Evolutionary conservation across 2,888 invertebrate species (phyloP).

Genomic region (Heliconius cydno): DNA sequence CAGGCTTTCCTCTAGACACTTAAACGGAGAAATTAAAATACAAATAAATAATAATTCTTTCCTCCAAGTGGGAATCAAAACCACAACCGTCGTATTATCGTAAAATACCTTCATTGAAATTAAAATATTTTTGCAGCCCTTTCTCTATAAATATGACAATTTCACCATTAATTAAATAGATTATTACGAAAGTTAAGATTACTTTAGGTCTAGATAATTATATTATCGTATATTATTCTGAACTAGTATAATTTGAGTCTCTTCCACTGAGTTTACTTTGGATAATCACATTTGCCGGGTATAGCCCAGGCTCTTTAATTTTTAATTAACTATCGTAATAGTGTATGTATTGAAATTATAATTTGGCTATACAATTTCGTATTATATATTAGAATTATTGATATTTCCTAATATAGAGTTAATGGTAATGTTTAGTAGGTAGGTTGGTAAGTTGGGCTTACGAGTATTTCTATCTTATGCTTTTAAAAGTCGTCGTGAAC

Average conservation of each 20-base stretch:
- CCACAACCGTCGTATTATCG: neutral
- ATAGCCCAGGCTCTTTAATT: constrained; percentile 2
- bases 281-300: constrained; percentile 26
- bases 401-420: neutral
- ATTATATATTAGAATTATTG: neutral
- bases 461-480: too few species aligned
- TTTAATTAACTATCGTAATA: constrained; percentile 18
- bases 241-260: constrained; percentile 33
- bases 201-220: constrained; percentile 33
- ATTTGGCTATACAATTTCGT: neutral
- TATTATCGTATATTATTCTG: constrained; percentile 27
- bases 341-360: neutral
- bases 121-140: neutral
- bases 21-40: too few species aligned
- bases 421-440: neutral
- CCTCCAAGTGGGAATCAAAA: too few species aligned
- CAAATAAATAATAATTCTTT: too few species aligned
- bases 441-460: too few species aligned
- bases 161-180: constrained; percentile 12
- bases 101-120: neutral
- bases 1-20: too few species aligned
- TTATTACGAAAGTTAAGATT: constrained; percentile 36
- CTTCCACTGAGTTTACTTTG: constrained; percentile 24
- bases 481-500: too few species aligned
- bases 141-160: neutral